phyloP scores from a whole-genome alignment of 92 coral and sea anemone species.

The Hydrozoanthus gracilis region DNA sequence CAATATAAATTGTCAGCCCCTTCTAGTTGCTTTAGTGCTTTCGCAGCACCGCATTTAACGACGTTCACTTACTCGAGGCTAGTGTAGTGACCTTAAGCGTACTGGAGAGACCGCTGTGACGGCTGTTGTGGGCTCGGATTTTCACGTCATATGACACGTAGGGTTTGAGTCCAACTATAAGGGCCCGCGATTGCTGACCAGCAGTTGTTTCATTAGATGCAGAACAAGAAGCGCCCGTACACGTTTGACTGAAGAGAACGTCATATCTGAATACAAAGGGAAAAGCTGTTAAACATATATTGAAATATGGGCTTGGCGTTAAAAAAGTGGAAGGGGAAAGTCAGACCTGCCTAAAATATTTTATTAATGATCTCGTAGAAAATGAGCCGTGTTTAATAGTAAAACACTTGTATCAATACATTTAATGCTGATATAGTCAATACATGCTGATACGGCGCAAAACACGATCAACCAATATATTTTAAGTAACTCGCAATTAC shows the following conservation, averaged over 20 bases:
- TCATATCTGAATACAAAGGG: conserved; percentile 26
- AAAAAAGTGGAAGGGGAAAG: too few species aligned
- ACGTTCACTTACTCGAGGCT: conserved; percentile 71
- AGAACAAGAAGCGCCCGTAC: conserved; percentile 55
- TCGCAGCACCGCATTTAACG: too few species aligned
- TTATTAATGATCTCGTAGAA: too few species aligned
- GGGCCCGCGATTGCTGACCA: conserved; percentile 53
- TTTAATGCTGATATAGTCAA: too few species aligned
- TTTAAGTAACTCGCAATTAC: too few species aligned
- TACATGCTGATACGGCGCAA: too few species aligned
- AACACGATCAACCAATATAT: too few species aligned
- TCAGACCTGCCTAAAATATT: too few species aligned
- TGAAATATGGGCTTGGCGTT: background rate
- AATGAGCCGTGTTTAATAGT: too few species aligned
- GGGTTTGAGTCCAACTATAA: conserved; percentile 62
- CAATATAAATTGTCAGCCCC: too few species aligned
- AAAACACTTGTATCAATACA: too few species aligned
- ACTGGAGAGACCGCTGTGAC: conserved; percentile 65
- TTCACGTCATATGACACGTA: conserved; percentile 75
- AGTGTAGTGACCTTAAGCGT: conserved; percentile 63
- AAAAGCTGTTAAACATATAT: background rate
- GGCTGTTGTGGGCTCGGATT: conserved; percentile 69
- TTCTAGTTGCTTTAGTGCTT: too few species aligned
- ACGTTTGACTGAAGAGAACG: conserved; percentile 44
- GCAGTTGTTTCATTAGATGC: conserved; percentile 61